phyloP scores from a whole-genome alignment of 2,888 invertebrate species.

The Campoplex nolae region DNA sequence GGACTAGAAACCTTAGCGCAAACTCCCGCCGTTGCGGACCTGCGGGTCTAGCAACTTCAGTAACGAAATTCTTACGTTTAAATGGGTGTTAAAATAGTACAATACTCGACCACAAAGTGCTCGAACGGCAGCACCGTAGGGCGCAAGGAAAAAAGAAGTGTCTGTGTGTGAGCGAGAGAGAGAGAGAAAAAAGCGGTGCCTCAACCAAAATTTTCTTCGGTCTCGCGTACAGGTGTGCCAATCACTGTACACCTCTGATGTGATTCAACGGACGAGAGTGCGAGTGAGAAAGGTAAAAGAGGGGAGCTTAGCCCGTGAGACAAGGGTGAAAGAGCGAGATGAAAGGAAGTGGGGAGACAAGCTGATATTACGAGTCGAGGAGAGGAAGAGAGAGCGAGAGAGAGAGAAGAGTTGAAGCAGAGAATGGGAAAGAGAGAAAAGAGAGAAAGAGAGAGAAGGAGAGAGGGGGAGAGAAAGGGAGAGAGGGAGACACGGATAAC shows the following conservation, averaged over 20 bases:
- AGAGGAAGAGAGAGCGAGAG: conserved; percentile 43
- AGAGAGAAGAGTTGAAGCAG: conserved; percentile 45
- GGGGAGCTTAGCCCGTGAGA: conserved; percentile 46
- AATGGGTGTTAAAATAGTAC: not conserved
- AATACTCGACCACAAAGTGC: not conserved
- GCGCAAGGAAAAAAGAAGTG: not conserved
- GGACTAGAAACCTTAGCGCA: too few species aligned
- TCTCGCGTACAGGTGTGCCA: conserved; percentile 25
- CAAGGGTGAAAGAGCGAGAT: conserved; percentile 61
- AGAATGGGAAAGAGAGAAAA: conserved; percentile 57
- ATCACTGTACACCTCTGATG: conserved; percentile 20
- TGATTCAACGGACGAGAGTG: not conserved
- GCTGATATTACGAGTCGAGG: conserved; percentile 41
- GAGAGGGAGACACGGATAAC: conserved; percentile 71
- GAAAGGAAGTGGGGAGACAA: conserved; percentile 31
- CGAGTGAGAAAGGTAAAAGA: conserved; percentile 43
- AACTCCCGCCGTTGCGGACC: too few species aligned
- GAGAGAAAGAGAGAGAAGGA: conserved; percentile 60
- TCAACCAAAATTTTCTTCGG: conserved; percentile 8
- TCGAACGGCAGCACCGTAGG: conserved; percentile 5
- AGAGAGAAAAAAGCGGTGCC: conserved; percentile 6
- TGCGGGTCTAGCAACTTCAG: too few species aligned
- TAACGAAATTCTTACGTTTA: too few species aligned
- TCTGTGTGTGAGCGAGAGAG: too few species aligned
- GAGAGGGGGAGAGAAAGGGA: conserved; percentile 58